Conservation (phyloP, 2,888 invertebrate genomes). For the Cephonodes hylas region DNA sequence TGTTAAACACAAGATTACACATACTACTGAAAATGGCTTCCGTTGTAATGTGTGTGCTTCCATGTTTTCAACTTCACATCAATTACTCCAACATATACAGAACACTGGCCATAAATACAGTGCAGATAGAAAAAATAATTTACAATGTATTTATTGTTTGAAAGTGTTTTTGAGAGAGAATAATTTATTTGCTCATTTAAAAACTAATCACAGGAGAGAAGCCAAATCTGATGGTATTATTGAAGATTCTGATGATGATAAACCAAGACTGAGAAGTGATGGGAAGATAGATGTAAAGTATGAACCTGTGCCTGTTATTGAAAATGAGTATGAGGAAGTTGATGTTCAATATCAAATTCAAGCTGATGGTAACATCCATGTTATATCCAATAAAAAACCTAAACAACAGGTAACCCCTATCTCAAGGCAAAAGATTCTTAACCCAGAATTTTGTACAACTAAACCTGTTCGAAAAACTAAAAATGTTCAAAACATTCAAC, state of each 20-base stretch:
- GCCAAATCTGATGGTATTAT: conserved; percentile 85
- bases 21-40: conserved; percentile 48
- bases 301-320: conserved; percentile 52
- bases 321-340: conserved; percentile 54
- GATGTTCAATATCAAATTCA: conserved; percentile 60
- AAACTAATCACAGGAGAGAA: conserved; percentile 83
- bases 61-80: conserved; percentile 66
- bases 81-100: conserved; percentile 77
- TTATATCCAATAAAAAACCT: conserved; percentile 56
- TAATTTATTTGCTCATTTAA: conserved; percentile 87
- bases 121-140: conserved; percentile 65
- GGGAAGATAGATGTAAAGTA: conserved; percentile 37
- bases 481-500: conserved; percentile 25
- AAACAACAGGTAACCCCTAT: conserved; percentile 32
- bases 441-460: conserved; percentile 49
- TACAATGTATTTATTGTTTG: conserved; percentile 87
- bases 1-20: conserved; percentile 85
- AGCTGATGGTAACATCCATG: conserved; percentile 75
- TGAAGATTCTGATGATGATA: conserved; percentile 79
- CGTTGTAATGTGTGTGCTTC: conserved; percentile 81
- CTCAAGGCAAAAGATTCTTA: conserved; percentile 66
- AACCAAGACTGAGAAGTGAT: conserved; percentile 22
- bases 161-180: conserved; percentile 86
- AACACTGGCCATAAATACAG: conserved; percentile 78
- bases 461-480: conserved; percentile 26